phyloP scores from a whole-genome alignment of 2,888 invertebrate species.

The Pseudoips prasinana region DNA sequence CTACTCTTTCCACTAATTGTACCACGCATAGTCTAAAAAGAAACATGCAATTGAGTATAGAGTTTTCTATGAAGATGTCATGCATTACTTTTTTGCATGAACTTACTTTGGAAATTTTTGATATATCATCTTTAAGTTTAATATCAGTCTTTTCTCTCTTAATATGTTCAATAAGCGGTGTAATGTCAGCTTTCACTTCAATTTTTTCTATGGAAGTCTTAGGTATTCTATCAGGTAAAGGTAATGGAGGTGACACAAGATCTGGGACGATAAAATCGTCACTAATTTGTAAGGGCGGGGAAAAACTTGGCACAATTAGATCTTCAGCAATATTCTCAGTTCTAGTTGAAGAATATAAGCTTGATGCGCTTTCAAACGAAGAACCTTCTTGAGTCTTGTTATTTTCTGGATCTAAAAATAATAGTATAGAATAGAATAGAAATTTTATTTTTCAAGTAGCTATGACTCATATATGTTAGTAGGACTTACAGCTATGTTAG shows the following conservation, averaged over 20 bases:
- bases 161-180: constrained; percentile 51
- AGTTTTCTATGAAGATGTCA: not conserved
- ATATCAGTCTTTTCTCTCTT: constrained; percentile 78
- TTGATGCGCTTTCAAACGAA: constrained; percentile 94
- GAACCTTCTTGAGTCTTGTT: constrained; percentile 87
- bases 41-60: constrained; percentile 2
- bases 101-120: constrained; percentile 48
- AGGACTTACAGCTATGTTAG: too few species aligned
- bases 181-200: constrained; percentile 69
- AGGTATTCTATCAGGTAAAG: constrained; percentile 61
- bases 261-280: constrained; percentile 75
- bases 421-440: constrained; percentile 9
- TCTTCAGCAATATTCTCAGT: constrained; percentile 86
- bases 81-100: not conserved
- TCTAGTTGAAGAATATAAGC: constrained; percentile 88
- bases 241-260: constrained; percentile 71
- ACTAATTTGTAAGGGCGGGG: constrained; percentile 79
- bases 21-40: constrained; percentile 51
- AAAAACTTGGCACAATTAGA: constrained; percentile 83
- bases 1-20: constrained; percentile 74
- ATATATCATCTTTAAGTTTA: constrained; percentile 59
- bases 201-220: constrained; percentile 63
- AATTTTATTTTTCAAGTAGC: too few species aligned
- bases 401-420: constrained; percentile 77
- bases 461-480: too few species aligned